Conservation (phyloP, 2,888 invertebrate genomes). For the Hyppa rectilinea region DNA sequence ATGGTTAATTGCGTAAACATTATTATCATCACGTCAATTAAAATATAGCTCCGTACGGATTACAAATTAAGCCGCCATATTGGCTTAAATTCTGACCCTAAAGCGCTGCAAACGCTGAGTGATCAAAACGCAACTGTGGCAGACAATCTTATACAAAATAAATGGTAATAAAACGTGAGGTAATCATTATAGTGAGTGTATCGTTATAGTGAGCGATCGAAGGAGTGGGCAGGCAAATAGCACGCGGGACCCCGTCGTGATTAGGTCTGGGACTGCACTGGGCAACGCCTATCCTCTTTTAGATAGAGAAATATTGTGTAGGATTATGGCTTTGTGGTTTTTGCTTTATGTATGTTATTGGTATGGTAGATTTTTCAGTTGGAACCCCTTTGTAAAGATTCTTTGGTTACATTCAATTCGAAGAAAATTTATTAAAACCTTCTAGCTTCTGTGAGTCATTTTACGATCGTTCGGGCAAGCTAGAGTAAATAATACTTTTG, state of each 20-base stretch:
- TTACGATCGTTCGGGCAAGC: neutral
- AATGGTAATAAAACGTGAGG: constrained; percentile 67
- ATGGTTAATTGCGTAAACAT: neutral
- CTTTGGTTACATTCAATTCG: neutral
- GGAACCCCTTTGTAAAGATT: neutral
- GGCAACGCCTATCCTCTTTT: constrained; percentile 74
- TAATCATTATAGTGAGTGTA: constrained; percentile 64
- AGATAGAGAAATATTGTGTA: constrained; percentile 70
- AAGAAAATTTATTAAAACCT: neutral
- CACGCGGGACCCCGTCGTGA: constrained; percentile 82
- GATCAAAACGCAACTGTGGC: neutral
- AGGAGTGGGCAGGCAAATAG: constrained; percentile 79
- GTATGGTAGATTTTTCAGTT: constrained; percentile 7
- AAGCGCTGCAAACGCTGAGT: neutral
- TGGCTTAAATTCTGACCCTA: constrained; percentile 1
- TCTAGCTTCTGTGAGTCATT: neutral
- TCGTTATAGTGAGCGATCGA: constrained; percentile 73
- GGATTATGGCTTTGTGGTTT: constrained; percentile 53
- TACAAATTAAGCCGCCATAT: constrained; percentile 14
- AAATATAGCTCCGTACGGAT: constrained; percentile 5
- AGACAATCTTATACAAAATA: constrained; percentile 32
- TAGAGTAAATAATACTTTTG: neutral
- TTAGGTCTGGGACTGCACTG: constrained; percentile 86
- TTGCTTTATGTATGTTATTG: constrained; percentile 26
- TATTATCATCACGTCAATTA: constrained; percentile 14